These are phyloP conservation scores for Lysiphlebus fabarum DNA, from an alignment of 1,140 invertebrate genomes.

Conservation along the genomic window DNA sequence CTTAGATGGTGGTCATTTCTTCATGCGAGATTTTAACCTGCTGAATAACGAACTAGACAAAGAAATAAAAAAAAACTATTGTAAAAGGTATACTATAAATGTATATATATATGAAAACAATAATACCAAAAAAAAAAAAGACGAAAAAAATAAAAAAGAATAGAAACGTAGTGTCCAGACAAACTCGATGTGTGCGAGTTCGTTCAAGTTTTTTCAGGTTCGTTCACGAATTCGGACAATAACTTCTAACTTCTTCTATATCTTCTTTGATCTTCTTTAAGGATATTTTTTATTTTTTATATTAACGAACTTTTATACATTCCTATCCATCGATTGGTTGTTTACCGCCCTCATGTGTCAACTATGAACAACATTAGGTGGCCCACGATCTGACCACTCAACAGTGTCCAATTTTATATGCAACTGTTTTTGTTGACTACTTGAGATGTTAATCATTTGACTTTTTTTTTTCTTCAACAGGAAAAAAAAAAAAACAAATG, in stretches of 20 bases:
- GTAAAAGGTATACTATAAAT: slow-evolving; percentile 8
- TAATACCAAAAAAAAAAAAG: slow-evolving; percentile 27
- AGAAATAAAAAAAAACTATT: slow-evolving; percentile 7
- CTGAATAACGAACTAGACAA: neutral
- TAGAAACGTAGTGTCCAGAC: slow-evolving; percentile 22
- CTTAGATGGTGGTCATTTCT: too few relatives aligned
- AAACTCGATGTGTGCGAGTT: slow-evolving; percentile 38
- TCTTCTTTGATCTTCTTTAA: slow-evolving; percentile 12
- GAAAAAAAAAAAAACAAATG: too few relatives aligned
- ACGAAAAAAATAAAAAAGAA: neutral
- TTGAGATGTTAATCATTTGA: too few relatives aligned
- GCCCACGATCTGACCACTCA: slow-evolving; percentile 15
- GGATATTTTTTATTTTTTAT: slow-evolving; percentile 11
- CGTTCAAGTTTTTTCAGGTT: slow-evolving; percentile 46
- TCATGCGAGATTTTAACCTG: too few relatives aligned
- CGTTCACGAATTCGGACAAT: slow-evolving; percentile 28
- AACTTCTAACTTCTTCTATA: neutral
- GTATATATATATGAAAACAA: slow-evolving; percentile 16
- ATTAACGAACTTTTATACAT: slow-evolving; percentile 11
- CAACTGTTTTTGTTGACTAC: slow-evolving; percentile 4
- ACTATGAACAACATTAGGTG: slow-evolving; percentile 23
- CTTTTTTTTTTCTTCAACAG: too few relatives aligned
- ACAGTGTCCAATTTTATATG: slow-evolving; percentile 16
- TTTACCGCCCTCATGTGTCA: slow-evolving; percentile 27
- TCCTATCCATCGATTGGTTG: neutral